A percentile compares a stretch with the other conserved stretches of the same genome.
Evolutionary conservation across 2,113 vertebrate genomes (phyloP).

Genomic region (Syngnathus floridae): DNA sequence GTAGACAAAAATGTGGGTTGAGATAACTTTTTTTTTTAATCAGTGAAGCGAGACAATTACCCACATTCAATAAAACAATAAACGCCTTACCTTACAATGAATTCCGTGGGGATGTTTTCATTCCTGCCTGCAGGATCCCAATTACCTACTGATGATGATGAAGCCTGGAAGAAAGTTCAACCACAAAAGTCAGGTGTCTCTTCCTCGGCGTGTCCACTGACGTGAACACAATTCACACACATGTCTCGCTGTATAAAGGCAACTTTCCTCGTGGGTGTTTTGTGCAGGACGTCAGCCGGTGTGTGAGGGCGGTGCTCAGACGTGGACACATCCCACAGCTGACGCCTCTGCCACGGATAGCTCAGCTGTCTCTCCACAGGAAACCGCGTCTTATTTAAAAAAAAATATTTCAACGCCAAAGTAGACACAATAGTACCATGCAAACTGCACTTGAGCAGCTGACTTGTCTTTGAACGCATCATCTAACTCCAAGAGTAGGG

Average conservation of each 20-base stretch:
- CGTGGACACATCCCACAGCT: constrained; percentile 28
- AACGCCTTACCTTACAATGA: background rate
- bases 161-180: background rate
- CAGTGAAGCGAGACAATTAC: constrained; percentile 9
- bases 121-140: background rate
- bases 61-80: background rate
- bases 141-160: background rate
- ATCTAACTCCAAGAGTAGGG: background rate
- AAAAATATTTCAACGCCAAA: background rate
- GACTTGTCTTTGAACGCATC: background rate
- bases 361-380: constrained; percentile 12
- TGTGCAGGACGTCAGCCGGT: constrained; percentile 7
- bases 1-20: constrained; percentile 4
- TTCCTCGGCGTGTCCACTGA: background rate
- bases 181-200: constrained; percentile 27
- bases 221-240: background rate
- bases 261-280: constrained; percentile 22
- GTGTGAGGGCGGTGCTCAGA: constrained; percentile 46
- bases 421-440: background rate
- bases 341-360: constrained; percentile 16
- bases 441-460: background rate
- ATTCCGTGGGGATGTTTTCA: background rate
- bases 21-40: constrained; percentile 17
- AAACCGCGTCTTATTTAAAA: background rate
- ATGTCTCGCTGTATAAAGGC: background rate